These are phyloP conservation scores for Polyodon spathula DNA, from an alignment of 2,113 vertebrate genomes.

Conservation along the genomic window DNA sequence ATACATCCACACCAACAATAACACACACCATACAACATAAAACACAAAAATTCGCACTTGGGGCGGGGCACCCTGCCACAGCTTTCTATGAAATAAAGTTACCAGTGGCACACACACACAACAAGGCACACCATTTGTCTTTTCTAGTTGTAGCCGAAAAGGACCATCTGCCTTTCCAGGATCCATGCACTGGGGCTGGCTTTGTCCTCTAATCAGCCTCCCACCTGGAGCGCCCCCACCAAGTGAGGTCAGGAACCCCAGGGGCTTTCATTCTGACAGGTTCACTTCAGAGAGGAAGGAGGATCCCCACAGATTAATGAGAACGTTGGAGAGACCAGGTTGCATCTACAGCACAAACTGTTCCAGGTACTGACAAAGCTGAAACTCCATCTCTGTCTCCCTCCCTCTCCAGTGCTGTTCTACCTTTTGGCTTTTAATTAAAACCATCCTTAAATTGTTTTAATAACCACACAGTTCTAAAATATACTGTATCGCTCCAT, in stretches of 20 bases:
- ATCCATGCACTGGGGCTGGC: constrained; percentile 9
- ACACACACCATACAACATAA: too few species aligned
- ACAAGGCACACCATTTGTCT: constrained; percentile 12
- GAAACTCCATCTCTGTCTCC: background rate
- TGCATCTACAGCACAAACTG: background rate
- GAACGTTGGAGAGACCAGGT: background rate
- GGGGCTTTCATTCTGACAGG: background rate
- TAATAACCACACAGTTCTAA: too few species aligned
- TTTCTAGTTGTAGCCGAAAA: constrained; percentile 8
- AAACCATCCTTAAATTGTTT: too few species aligned
- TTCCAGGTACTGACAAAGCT: background rate
- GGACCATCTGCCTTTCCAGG: constrained; percentile 14
- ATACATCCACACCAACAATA: too few species aligned
- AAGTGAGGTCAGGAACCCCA: background rate
- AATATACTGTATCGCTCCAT: too few species aligned
- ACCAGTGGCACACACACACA: background rate
- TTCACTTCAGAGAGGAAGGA: background rate
- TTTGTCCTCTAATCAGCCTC: constrained; percentile 13
- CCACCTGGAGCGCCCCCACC: constrained; percentile 6
- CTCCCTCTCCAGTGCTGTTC: too few species aligned
- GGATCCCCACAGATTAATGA: background rate
- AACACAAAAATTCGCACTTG: too few species aligned
- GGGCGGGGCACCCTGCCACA: too few species aligned
- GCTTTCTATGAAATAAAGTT: too few species aligned
- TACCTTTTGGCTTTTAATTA: too few species aligned